These are phyloP conservation scores for Gibbula magus DNA, from an alignment of 2,888 invertebrate species.

Conservation along the genomic window DNA sequence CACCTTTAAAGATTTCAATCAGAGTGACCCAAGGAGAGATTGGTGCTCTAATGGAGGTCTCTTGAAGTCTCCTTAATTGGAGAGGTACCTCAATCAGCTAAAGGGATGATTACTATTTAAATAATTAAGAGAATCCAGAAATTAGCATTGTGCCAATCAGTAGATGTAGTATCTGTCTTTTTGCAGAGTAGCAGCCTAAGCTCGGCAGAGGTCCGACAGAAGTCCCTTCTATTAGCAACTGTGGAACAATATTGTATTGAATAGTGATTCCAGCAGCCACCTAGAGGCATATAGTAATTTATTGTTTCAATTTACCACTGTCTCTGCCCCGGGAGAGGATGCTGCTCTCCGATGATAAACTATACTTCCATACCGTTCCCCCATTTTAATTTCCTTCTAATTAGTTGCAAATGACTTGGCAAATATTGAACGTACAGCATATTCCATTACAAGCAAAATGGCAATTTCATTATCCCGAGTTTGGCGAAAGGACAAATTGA, in stretches of 20 bases:
- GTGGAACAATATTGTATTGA: constrained; percentile 15
- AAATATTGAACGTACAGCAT: constrained; percentile 28
- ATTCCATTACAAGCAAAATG: constrained; percentile 24
- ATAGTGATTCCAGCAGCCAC: constrained; percentile 5
- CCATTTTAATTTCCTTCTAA: constrained; percentile 41
- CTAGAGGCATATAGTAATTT: constrained; percentile 11
- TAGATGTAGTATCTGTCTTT: neutral
- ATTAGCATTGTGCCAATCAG: constrained; percentile 14
- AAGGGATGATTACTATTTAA: constrained; percentile 21
- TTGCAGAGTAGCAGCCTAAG: neutral
- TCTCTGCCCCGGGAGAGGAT: neutral
- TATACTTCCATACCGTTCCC: constrained; percentile 26
- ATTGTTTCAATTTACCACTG: constrained; percentile 20
- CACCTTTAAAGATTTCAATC: constrained; percentile 22
- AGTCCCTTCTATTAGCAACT: neutral
- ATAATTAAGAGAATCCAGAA: constrained; percentile 23
- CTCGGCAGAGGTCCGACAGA: no score
- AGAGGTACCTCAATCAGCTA: constrained; percentile 19
- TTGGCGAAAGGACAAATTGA: constrained; percentile 18
- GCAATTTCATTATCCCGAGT: constrained; percentile 29
- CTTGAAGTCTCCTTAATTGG: constrained; percentile 4
- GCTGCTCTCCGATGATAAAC: neutral
- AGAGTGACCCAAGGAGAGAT: neutral
- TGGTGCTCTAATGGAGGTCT: constrained; percentile 1
- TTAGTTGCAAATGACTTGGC: constrained; percentile 33